Evolutionary conservation across 2,113 vertebrate genomes (phyloP).

Genomic region (Numenius arquata): DNA sequence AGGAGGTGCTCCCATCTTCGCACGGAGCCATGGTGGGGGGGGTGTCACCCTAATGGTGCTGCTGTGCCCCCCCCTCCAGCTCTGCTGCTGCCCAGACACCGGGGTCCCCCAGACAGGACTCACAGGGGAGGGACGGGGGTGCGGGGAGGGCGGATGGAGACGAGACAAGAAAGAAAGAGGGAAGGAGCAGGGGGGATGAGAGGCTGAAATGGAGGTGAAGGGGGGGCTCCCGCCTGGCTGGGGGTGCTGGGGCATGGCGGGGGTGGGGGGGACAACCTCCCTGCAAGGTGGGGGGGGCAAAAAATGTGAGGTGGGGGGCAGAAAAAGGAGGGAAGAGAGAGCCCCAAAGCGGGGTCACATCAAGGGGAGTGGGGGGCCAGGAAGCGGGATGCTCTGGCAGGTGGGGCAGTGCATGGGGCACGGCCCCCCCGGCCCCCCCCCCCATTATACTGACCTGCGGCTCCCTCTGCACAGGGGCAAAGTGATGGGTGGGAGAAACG

Average conservation of each 20-base stretch:
- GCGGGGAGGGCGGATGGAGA: not conserved
- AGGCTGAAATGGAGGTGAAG: not conserved
- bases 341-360: not conserved
- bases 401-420: not conserved
- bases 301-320: not conserved
- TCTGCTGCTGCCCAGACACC: not conserved
- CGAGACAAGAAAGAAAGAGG: conserved; percentile 17
- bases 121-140: not conserved
- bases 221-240: not conserved
- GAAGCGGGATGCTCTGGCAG: not conserved
- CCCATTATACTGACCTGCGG: not conserved
- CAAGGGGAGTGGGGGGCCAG: not conserved
- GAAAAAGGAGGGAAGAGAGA: not conserved
- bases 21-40: not conserved
- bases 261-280: not conserved
- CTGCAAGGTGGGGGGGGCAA: not conserved
- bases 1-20: not conserved
- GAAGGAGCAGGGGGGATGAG: not conserved
- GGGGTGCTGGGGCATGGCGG: not conserved
- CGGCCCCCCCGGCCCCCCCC: not conserved
- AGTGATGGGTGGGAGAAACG: not conserved
- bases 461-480: not conserved
- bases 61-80: not conserved
- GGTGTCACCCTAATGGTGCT: not conserved
- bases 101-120: not conserved